Evolutionary conservation across 2,797 vertebrate species (phyloP).

Genomic region (Uromys caudimaculatus): DNA sequence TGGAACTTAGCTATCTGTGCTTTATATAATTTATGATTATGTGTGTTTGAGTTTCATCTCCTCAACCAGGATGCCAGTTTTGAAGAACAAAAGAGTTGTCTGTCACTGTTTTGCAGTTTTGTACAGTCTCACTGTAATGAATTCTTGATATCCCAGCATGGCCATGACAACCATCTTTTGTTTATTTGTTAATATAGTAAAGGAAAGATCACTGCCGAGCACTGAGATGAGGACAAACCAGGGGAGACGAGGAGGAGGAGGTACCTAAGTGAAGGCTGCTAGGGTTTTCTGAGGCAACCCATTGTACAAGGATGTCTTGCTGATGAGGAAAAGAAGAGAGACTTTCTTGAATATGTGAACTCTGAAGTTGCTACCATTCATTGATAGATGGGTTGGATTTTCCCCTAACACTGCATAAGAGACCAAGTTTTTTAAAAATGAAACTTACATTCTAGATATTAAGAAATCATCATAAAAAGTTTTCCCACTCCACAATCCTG

Average conservation of each 20-base stretch:
- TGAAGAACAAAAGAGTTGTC: neutral
- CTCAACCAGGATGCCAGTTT: neutral
- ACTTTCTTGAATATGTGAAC: neutral
- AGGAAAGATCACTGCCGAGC: neutral
- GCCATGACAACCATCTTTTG: neutral
- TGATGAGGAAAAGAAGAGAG: neutral
- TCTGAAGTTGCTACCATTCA: neutral
- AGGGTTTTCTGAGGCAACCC: neutral
- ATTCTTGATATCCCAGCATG: neutral
- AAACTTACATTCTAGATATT: neutral
- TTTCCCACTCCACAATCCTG: neutral
- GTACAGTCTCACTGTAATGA: neutral
- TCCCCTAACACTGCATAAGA: neutral
- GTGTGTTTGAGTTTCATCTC: neutral
- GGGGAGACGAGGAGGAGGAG: neutral
- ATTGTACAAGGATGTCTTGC: neutral
- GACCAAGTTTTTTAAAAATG: neutral
- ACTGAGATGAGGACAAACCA: neutral
- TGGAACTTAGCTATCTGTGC: neutral
- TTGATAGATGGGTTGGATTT: neutral
- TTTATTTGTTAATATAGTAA: neutral
- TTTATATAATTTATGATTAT: slow-evolving; percentile 13
- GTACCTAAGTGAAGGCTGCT: neutral
- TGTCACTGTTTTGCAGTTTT: neutral
- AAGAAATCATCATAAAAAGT: neutral